Evolutionary conservation across 2,888 invertebrate species (phyloP).

Genomic region (Calephelis perditalis): DNA sequence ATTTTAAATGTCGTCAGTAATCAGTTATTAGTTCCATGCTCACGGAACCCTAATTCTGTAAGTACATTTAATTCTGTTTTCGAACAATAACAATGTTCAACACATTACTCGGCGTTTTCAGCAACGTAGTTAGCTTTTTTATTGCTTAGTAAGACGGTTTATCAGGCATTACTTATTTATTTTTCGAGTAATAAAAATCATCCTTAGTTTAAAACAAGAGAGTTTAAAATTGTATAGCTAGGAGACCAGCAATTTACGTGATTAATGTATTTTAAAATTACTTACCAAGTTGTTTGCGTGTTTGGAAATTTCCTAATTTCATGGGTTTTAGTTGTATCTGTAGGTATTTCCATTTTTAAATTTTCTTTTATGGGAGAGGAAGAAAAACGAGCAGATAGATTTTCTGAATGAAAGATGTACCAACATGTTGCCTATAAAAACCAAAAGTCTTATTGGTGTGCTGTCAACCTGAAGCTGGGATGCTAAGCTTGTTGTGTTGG

Average conservation of each 20-base stretch:
- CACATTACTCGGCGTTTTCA: background rate
- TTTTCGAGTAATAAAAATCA: background rate
- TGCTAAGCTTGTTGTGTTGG: too few species aligned
- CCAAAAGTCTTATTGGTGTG: too few species aligned
- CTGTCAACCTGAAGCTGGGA: too few species aligned
- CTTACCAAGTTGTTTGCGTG: background rate
- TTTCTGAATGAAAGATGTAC: too few species aligned
- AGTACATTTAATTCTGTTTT: background rate
- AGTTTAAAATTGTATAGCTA: background rate
- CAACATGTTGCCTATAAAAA: too few species aligned
- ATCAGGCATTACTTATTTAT: background rate
- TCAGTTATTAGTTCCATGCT: background rate
- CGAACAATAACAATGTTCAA: background rate
- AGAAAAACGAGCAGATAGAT: too few species aligned
- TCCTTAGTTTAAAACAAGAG: background rate
- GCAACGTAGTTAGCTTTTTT: background rate
- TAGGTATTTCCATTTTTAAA: too few species aligned
- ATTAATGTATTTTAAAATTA: constrained; percentile 3
- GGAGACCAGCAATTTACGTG: background rate
- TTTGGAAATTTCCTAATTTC: background rate
- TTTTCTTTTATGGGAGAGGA: too few species aligned
- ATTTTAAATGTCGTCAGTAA: too few species aligned
- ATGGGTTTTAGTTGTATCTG: background rate
- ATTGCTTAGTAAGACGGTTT: background rate
- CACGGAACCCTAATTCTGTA: background rate